phyloP scores from a whole-genome alignment of 2,113 vertebrate genomes.

The Neotragus moschatus region DNA sequence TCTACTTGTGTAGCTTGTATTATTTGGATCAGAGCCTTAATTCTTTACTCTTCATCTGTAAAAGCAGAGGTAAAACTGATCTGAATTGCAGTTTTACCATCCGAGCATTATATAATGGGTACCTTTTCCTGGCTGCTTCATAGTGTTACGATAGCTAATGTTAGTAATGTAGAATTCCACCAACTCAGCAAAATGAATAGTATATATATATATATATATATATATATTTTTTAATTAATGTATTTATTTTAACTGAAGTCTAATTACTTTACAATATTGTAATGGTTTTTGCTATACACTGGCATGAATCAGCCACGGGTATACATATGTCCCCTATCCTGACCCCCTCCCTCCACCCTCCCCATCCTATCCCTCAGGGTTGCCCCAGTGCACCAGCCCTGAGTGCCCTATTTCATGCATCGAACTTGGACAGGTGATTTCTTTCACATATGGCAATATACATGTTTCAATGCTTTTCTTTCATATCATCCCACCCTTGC shows the following conservation, averaged over 20 bases:
- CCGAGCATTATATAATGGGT: neutral
- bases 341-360: neutral
- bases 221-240: neutral
- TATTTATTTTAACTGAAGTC: neutral
- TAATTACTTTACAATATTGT: neutral
- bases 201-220: neutral
- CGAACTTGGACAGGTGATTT: neutral
- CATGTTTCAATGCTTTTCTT: neutral
- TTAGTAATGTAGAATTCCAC: neutral
- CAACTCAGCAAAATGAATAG: neutral
- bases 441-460: neutral
- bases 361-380: neutral
- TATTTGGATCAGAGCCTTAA: neutral
- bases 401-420: neutral
- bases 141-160: neutral
- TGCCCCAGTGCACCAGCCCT: neutral
- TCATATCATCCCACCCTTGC: neutral
- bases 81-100: neutral
- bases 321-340: neutral
- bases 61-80: constrained; percentile 3
- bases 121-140: constrained; percentile 28
- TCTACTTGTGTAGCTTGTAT: neutral
- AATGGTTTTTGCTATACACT: neutral
- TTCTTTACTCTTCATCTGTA: neutral
- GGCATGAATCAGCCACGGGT: neutral